Percentiles rank a stretch among this genome's conserved stretches.
Conservation (phyloP, 2,797 vertebrate species). For the Dicrostonyx torquatus region DNA sequence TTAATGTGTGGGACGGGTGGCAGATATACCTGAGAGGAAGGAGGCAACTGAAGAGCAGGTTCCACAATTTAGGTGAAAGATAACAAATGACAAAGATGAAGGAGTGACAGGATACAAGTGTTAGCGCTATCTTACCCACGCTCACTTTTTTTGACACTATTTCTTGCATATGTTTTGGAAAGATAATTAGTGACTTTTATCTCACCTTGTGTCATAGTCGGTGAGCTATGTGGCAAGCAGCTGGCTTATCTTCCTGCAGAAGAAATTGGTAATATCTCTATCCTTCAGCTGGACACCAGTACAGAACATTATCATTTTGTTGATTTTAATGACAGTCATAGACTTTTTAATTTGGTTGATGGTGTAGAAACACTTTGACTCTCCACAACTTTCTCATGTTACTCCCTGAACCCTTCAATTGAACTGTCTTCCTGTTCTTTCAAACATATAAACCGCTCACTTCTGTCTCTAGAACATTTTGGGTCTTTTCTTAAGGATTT, state of each 20-base stretch:
- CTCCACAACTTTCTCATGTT: neutral
- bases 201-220: neutral
- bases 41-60: neutral
- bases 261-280: neutral
- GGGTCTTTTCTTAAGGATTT: neutral
- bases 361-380: neutral
- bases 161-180: neutral
- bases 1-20: neutral
- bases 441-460: neutral
- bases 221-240: too few species aligned
- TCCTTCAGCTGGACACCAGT: neutral
- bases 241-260: neutral
- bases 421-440: neutral
- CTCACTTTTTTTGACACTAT: neutral
- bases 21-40: neutral
- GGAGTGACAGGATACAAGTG: neutral
- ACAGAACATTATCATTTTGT: neutral
- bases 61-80: neutral
- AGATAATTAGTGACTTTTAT: neutral
- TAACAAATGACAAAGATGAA: neutral
- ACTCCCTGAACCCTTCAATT: neutral
- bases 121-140: neutral
- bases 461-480: neutral
- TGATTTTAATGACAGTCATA: neutral
- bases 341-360: neutral